Evolutionary conservation across 2,113 vertebrate genomes (phyloP).

Genomic region (Aspidoscelis tigris): DNA sequence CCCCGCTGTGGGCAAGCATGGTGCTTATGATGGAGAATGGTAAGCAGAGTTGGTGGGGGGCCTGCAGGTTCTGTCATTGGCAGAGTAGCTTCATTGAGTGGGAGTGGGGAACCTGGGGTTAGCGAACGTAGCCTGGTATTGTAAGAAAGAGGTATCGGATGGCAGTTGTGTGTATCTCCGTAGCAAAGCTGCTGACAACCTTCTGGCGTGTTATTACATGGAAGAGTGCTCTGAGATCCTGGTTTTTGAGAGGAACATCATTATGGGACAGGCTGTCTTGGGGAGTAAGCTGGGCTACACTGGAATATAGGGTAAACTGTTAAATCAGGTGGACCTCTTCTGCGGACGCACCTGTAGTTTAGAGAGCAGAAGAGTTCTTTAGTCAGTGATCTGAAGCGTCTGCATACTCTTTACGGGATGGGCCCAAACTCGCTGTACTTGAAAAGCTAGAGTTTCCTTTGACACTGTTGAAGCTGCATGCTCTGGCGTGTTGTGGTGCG

Average conservation of each 20-base stretch:
- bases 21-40: constrained; percentile 42
- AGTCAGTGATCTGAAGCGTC: neutral
- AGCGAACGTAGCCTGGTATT: neutral
- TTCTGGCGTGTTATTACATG: neutral
- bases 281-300: neutral
- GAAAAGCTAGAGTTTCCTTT: constrained; percentile 24
- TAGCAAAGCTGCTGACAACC: neutral
- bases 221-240: neutral
- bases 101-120: neutral
- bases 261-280: neutral
- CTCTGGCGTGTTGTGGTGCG: neutral
- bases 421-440: neutral
- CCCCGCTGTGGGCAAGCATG: constrained; percentile 29
- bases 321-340: neutral
- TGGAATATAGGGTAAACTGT: neutral
- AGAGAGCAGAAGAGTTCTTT: neutral
- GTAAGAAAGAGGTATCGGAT: neutral
- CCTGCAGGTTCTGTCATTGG: neutral
- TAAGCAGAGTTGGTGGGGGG: neutral
- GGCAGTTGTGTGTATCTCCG: neutral
- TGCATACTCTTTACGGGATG: neutral
- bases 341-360: neutral
- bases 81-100: neutral
- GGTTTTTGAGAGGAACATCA: neutral
- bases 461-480: constrained; percentile 1